Evolutionary conservation across 2,797 vertebrate genomes (phyloP).

Genomic region (Pipistrellus kuhlii): DNA sequence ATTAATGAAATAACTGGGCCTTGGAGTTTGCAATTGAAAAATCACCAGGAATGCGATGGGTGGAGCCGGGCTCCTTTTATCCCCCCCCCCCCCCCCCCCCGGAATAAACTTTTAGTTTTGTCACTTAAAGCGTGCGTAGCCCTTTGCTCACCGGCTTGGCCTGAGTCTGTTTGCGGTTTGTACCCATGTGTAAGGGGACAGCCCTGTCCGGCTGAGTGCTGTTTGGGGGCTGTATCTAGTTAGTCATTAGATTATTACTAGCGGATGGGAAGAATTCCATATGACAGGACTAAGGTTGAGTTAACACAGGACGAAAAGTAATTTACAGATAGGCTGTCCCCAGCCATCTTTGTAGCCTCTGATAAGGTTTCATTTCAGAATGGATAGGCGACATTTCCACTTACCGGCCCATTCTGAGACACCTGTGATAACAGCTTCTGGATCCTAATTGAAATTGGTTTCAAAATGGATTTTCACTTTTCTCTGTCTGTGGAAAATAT

Average conservation of each 20-base stretch:
- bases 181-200: conserved; percentile 82
- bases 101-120: conserved; percentile 87
- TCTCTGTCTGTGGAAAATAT: conserved; percentile 93
- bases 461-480: conserved; percentile 99
- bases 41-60: conserved; percentile 91
- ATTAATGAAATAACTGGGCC: conserved; percentile 92
- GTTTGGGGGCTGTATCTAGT: conserved; percentile 86
- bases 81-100: conserved; percentile 54
- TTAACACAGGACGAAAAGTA: conserved; percentile 99
- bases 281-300: conserved; percentile 99
- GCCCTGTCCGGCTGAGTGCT: conserved; percentile 85
- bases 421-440: conserved; percentile 99
- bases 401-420: conserved; percentile 98
- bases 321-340: conserved; percentile 99
- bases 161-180: conserved; percentile 83
- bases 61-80: conserved; percentile 88
- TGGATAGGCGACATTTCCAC: conserved; percentile 99
- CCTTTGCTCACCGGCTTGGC: conserved; percentile 78
- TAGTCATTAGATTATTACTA: conserved; percentile 98
- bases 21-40: conserved; percentile 92
- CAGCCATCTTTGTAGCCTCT: conserved; percentile 98
- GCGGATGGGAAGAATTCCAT: conserved; percentile 97
- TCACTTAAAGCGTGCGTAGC: conserved; percentile 76
- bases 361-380: conserved; percentile 99
- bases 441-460: conserved; percentile 99